Evolutionary conservation across 2,888 invertebrate genomes (phyloP), one percentile per base, ranked within the genome.

Genomic region (Boloria euphrosyne): DNA sequence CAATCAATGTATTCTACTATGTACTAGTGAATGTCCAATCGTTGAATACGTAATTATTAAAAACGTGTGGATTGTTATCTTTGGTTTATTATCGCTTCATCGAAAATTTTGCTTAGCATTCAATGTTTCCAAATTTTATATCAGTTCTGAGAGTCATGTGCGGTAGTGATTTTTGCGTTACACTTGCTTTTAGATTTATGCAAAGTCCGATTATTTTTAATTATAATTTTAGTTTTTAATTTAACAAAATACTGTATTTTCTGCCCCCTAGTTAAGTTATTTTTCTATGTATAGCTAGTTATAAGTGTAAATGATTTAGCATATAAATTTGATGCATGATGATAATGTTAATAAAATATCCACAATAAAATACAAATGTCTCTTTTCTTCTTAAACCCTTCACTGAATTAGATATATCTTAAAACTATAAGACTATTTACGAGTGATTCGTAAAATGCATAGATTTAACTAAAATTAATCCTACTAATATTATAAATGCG

Each of bases 281-380:
- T 90, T 90, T 90, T 90, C 88, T 91, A 91, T 92, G 92, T 92
- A 92, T 91, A 92, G 91, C 83, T 92, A 92, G 91, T 90, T 87
- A 83, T 92, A 92, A 90, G 90, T 92, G 90, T 92, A 92, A 88
- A 91, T 91, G 89, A 89, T 81, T 87, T 90, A 91, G 90, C 87
- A 90, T 90, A 85, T 92, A 91, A 86, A 90, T 89, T 90, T 87
- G 90, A 92, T 91, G 91, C 91, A 92, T 92, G 91, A 92, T 91
- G 89, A 89, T 91, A 90, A 91, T 90, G 90, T 92, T 92, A 91
- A 90, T 91, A 90, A 91, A 92, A 91, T 90, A 90, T 90, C 89
- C 87, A 90, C 90, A 87, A 89, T 89, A 90, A 91, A 91, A 90
- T 85, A 85, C 84, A 89, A 80, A 71, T 68, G 77, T 76, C 77